Conservation (phyloP, 2,113 vertebrate species). For the Hippocampus mohnikei region DNA sequence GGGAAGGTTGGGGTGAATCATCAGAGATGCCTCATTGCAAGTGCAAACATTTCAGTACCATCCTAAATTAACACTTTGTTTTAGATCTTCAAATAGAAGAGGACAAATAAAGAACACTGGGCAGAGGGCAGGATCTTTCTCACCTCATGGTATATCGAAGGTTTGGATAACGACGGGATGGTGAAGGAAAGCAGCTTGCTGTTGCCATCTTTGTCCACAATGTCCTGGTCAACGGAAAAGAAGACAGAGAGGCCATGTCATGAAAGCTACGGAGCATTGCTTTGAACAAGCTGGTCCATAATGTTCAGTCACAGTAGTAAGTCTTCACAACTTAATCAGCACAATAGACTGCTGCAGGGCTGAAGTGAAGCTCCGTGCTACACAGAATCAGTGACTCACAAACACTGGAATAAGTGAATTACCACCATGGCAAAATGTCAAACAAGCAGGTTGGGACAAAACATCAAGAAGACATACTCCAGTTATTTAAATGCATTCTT, state of each 20-base stretch:
- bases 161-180: constrained; percentile 95
- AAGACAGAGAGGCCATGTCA: constrained; percentile 13
- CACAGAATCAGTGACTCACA: not conserved
- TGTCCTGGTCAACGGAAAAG: constrained; percentile 77
- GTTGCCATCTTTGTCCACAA: constrained; percentile 98
- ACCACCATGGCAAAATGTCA: not conserved
- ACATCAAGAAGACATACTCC: not conserved
- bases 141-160: constrained; percentile 98
- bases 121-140: constrained; percentile 26
- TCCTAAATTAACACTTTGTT: not conserved
- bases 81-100: too few relatives aligned
- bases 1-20: not conserved
- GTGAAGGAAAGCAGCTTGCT: constrained; percentile 94
- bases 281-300: constrained; percentile 3
- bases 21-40: not conserved
- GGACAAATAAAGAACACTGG: not conserved
- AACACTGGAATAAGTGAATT: not conserved
- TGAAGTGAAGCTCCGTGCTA: constrained; percentile 28
- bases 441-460: not conserved
- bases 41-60: not conserved
- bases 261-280: not conserved
- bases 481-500: not conserved
- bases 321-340: not conserved
- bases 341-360: not conserved
- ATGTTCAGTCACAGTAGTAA: not conserved